Base-by-base conservation (phyloP, 2,888 invertebrate species). In the Leucophenga maculata region DNA sequence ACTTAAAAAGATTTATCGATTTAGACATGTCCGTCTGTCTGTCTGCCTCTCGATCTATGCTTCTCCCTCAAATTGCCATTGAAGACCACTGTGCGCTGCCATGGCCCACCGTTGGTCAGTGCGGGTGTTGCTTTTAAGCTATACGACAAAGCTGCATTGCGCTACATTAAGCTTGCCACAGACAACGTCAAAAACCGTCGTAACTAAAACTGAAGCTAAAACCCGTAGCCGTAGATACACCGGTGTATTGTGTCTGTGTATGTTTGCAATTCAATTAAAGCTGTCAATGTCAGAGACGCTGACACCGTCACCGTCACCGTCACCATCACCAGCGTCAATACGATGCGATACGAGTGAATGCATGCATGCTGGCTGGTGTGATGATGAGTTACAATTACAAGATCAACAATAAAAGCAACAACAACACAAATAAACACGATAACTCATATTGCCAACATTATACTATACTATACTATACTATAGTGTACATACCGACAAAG, bases 211-310 rank as follows among this genome's bases (percentile, higher is more conserved):
- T 4, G 26, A 3, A 26, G 26, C 26, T 4, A 26, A 3, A 26
- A 4, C 26, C 26, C 26, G 26, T 26, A 26, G 26, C 26, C 26
- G 26, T 26, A 26, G 26, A 26, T 4, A n/a, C n/a, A 13, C 48
- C 48, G 14, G 6, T 48, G 48, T 48, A 13, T 48, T 13, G 14
- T 16, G 16, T 48, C 3, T 48, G 50, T 50, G 3, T n/a, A 16
- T 80, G 77, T 82, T 82, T 84, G 84, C 84, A 84, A 80, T 84
- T 84, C 79, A 80, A 80, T 80, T 84, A 80, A 82, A 79, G 77
- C 73, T 71, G 73, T 72, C 80, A 82, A 78, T 84, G 80, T 70
- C 80, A 75, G 18, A 65, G 59, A 64, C 3, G 70, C 50, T 65
- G 72, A 65, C 18, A 62, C 44, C 62, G 67, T 46, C 20, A 68